These are phyloP conservation scores for Platygyra sinensis DNA, from an alignment of 64 coral and sea anemone species.

Conservation along the genomic window DNA sequence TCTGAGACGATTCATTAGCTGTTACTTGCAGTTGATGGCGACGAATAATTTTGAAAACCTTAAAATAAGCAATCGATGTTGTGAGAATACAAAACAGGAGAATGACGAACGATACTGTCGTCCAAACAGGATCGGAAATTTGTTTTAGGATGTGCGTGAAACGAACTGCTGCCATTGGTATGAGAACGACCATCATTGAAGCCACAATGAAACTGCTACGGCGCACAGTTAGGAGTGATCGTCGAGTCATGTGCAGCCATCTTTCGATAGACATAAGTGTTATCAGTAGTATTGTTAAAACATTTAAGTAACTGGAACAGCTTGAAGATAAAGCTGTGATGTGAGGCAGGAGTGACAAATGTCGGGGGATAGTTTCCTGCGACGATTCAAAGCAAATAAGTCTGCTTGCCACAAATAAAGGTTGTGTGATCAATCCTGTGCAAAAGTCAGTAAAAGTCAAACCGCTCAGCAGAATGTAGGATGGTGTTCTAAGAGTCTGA, in stretches of 20 bases:
- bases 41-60: not conserved
- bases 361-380: too few species aligned
- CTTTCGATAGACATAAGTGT: not conserved
- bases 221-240: not conserved
- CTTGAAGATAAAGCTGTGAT: too few species aligned
- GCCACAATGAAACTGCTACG: not conserved
- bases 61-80: conserved; percentile 7
- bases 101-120: not conserved
- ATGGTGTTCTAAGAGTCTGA: not conserved
- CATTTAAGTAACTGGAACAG: too few species aligned
- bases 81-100: not conserved
- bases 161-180: not conserved
- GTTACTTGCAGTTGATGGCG: not conserved
- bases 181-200: not conserved
- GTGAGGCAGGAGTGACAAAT: too few species aligned
- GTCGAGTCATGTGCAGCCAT: not conserved
- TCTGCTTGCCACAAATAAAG: not conserved
- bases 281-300: not conserved
- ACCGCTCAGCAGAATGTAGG: not conserved
- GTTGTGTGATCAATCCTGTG: not conserved
- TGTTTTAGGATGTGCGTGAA: not conserved
- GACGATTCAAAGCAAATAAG: not conserved
- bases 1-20: not conserved
- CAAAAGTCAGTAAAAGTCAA: not conserved
- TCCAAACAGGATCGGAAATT: not conserved